phyloP scores from a whole-genome alignment of 2,797 vertebrate genomes.

The Cheirogaleus major region DNA sequence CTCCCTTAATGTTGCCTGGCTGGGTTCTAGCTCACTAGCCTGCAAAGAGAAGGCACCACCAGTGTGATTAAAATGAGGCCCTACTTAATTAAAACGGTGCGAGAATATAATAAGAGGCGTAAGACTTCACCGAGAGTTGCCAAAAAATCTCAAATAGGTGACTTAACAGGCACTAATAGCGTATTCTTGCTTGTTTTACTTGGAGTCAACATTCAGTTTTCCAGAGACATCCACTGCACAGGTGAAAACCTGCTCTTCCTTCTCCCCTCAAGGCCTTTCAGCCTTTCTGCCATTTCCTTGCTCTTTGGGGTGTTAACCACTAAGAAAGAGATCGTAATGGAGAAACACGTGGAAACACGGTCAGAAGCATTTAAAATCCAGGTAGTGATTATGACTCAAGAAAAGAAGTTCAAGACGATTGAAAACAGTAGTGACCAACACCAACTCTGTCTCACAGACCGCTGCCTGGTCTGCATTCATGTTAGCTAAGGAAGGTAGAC shows the following conservation, averaged over 20 bases:
- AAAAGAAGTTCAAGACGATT: neutral
- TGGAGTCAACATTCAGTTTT: neutral
- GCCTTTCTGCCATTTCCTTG: neutral
- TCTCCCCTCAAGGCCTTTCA: neutral
- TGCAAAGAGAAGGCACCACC: neutral
- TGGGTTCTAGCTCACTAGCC: neutral
- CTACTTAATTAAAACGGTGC: constrained; percentile 24
- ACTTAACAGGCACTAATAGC: neutral
- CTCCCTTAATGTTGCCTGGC: neutral
- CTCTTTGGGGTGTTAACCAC: neutral
- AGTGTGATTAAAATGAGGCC: constrained; percentile 24
- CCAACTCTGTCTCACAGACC: neutral
- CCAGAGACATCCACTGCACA: neutral
- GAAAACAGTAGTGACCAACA: neutral
- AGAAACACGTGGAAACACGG: neutral
- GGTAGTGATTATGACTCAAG: neutral
- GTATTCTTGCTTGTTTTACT: neutral
- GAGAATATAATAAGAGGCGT: constrained; percentile 27
- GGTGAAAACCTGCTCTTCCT: neutral
- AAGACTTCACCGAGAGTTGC: neutral
- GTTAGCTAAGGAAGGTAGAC: neutral
- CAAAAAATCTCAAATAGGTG: neutral
- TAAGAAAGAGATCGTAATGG: neutral
- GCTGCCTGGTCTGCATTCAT: neutral
- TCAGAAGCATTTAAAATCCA: neutral